Percentiles rank a stretch among this genome's conserved stretches.
Conservation (phyloP, 2,888 invertebrate genomes). For the Sacculina carcini region DNA sequence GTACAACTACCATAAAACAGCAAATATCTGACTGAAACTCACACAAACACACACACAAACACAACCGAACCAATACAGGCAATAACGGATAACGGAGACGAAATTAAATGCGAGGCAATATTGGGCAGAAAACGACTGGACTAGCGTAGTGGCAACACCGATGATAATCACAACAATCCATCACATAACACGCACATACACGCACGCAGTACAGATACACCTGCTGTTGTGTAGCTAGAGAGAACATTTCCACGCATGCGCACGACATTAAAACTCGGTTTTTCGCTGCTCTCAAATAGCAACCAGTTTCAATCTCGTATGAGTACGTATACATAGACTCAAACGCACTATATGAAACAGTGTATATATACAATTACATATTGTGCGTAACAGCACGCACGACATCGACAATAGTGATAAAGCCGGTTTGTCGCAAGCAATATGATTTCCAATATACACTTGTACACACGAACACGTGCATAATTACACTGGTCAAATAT, state of each 20-base stretch:
- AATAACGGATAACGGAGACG: background rate
- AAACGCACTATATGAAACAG: background rate
- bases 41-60: background rate
- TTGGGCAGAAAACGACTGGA: no score
- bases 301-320: no score
- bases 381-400: background rate
- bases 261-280: background rate
- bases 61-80: background rate
- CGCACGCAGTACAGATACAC: no score
- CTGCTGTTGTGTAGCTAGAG: no score
- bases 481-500: no score
- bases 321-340: background rate
- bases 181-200: background rate
- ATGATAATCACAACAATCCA: no score
- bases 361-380: background rate
- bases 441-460: no score
- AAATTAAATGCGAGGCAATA: no score
- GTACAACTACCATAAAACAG: no score
- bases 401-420: background rate
- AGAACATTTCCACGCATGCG: background rate
- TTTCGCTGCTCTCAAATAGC: no score
- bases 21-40: background rate
- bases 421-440: background rate
- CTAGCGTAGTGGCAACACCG: no score
- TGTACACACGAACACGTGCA: no score